phyloP scores from a whole-genome alignment of 2,797 vertebrate genomes.

The Morus bassanus region DNA sequence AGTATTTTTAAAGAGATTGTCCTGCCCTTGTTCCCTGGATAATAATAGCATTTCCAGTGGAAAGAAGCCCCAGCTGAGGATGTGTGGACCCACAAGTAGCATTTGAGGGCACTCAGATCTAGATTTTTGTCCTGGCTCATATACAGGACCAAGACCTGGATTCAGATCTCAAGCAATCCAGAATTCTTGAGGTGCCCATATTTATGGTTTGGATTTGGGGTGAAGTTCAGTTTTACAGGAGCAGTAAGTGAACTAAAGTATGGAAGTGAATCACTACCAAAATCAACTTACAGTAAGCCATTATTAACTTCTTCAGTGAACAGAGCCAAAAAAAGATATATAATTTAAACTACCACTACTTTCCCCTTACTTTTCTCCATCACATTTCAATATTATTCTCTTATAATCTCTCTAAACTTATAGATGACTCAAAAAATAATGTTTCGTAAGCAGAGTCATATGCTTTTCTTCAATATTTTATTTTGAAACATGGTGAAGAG shows the following conservation, averaged over 20 bases:
- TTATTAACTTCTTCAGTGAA: background rate
- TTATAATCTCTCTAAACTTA: background rate
- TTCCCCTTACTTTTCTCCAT: background rate
- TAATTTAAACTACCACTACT: background rate
- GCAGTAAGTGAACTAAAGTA: background rate
- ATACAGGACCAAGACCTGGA: background rate
- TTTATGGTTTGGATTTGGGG: background rate
- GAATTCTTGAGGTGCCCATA: background rate
- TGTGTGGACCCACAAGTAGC: background rate
- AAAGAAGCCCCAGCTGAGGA: background rate
- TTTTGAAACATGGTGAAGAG: background rate
- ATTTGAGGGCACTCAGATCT: background rate
- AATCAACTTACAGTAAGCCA: background rate
- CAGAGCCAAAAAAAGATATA: background rate
- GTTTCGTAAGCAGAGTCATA: background rate
- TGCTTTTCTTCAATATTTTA: slow-evolving; percentile 26
- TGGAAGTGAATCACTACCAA: background rate
- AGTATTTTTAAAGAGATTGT: background rate
- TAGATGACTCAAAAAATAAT: background rate
- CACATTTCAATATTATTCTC: background rate
- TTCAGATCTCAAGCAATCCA: background rate
- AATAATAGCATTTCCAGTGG: background rate
- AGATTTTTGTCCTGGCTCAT: background rate
- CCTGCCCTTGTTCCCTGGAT: background rate
- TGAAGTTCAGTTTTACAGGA: background rate